phyloP scores from a whole-genome alignment of 2,888 invertebrate species.

The Nomada fabriciana region DNA sequence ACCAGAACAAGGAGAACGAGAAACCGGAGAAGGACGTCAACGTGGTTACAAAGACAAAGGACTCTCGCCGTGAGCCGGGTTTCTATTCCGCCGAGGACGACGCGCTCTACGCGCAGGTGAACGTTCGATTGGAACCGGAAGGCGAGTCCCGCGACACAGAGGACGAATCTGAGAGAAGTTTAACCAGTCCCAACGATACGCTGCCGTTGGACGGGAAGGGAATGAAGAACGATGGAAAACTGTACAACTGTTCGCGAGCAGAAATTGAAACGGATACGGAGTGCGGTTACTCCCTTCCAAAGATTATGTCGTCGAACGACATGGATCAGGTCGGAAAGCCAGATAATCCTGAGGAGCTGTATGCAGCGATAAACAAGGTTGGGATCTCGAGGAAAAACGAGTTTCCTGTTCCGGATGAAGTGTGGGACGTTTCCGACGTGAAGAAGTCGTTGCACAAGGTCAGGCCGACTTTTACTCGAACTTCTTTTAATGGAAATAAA shows the following conservation, averaged over 20 bases:
- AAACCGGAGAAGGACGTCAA: slow-evolving; percentile 85
- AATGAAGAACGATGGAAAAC: slow-evolving; percentile 58
- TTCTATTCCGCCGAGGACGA: slow-evolving; percentile 79
- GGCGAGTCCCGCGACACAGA: slow-evolving; percentile 82
- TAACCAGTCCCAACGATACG: slow-evolving; percentile 61
- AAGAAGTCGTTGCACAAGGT: slow-evolving; percentile 76
- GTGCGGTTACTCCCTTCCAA: slow-evolving; percentile 62
- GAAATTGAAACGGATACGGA: neutral
- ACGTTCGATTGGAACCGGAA: slow-evolving; percentile 79
- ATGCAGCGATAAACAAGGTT: slow-evolving; percentile 82
- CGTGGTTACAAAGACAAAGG: slow-evolving; percentile 52
- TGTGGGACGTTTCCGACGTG: slow-evolving; percentile 78
- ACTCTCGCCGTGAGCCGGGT: slow-evolving; percentile 66
- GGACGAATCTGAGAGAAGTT: slow-evolving; percentile 79
- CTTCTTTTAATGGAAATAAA: neutral
- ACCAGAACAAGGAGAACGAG: slow-evolving; percentile 90
- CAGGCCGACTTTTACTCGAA: neutral
- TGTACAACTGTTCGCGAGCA: slow-evolving; percentile 58
- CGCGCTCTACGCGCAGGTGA: slow-evolving; percentile 81
- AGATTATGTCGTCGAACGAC: slow-evolving; percentile 72
- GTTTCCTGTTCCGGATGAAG: slow-evolving; percentile 79
- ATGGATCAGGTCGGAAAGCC: slow-evolving; percentile 81
- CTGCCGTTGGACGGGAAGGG: slow-evolving; percentile 57
- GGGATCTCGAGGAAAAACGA: slow-evolving; percentile 74
- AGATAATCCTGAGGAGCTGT: slow-evolving; percentile 85